phyloP scores from a whole-genome alignment of 2,797 vertebrate species.

The Nyctalus aviator region DNA sequence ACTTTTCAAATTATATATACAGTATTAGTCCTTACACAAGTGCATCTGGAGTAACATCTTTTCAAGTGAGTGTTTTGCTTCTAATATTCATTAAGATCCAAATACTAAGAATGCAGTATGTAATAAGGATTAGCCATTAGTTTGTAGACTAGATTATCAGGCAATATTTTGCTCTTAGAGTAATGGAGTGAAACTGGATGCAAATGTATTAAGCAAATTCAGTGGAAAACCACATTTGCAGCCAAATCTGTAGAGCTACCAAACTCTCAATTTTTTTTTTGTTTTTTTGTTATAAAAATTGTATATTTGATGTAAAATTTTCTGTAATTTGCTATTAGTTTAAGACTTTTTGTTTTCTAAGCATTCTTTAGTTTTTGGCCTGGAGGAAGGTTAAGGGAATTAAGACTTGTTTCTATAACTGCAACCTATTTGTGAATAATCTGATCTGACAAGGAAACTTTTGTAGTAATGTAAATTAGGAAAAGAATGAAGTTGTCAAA shows the following conservation, averaged over 20 bases:
- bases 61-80: constrained; percentile 48
- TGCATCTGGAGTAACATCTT: constrained; percentile 13
- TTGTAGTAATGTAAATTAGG: neutral
- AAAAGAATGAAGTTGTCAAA: constrained; percentile 28
- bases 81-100: constrained; percentile 30
- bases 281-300: neutral
- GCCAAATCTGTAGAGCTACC: neutral
- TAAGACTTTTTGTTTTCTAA: constrained; percentile 6
- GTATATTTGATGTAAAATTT: constrained; percentile 22
- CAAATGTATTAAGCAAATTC: neutral
- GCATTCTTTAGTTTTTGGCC: neutral
- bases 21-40: neutral
- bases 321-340: neutral
- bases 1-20: constrained; percentile 12
- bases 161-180: constrained; percentile 36
- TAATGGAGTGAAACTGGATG: constrained; percentile 24
- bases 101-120: constrained; percentile 34
- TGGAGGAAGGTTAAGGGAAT: neutral
- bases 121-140: constrained; percentile 14
- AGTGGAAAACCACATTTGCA: constrained; percentile 34
- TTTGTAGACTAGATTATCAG: constrained; percentile 3
- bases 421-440: constrained; percentile 38
- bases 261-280: neutral
- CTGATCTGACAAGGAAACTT: constrained; percentile 23
- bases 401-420: constrained; percentile 33